Conservation (phyloP, 2,113 vertebrate genomes). For the Jaculus jaculus region DNA sequence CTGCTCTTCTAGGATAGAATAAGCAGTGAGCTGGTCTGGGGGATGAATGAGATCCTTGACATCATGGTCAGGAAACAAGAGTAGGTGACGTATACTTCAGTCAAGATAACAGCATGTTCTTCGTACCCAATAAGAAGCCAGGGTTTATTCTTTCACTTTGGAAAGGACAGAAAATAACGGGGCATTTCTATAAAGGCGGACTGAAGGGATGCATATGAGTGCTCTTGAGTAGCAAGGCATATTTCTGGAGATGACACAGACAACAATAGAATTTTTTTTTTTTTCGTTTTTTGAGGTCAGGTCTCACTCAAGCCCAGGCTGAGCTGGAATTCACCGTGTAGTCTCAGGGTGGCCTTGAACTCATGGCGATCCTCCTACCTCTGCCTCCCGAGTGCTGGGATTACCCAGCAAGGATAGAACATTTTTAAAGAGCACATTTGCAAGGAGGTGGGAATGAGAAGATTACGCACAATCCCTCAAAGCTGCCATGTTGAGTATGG, state of each 20-base stretch:
- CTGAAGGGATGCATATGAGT: neutral
- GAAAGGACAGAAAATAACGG: neutral
- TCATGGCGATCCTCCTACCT: no score
- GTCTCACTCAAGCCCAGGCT: no score
- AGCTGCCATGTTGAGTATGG: no score
- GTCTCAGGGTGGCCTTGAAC: no score
- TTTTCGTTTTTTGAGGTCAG: no score
- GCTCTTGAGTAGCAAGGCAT: neutral
- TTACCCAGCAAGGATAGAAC: neutral
- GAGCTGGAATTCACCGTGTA: no score
- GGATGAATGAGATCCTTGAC: neutral
- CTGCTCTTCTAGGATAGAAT: neutral
- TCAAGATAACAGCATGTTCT: neutral
- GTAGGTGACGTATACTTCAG: neutral
- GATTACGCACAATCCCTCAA: neutral
- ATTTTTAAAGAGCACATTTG: neutral
- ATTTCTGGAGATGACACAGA: neutral
- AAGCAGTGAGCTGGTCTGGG: neutral
- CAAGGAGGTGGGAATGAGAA: neutral
- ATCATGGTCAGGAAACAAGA: neutral
- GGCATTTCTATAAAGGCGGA: neutral
- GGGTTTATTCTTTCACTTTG: neutral
- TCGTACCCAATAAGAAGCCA: neutral
- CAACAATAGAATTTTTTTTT: no score
- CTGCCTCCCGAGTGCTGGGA: no score